Conservation (phyloP, 2,797 vertebrate species). For the Tadarida brasiliensis region DNA sequence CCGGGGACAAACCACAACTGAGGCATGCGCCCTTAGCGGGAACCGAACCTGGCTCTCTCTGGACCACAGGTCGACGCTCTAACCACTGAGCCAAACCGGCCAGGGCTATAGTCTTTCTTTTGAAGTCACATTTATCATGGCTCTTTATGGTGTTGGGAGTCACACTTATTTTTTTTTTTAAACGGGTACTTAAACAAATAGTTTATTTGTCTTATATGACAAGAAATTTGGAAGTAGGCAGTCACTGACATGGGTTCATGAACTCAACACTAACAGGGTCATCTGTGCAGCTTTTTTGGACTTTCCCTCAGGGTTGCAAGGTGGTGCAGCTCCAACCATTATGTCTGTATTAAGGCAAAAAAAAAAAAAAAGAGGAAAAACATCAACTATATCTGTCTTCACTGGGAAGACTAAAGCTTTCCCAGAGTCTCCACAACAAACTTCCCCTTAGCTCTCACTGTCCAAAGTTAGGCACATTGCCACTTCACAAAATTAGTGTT, state of each 20-base stretch:
- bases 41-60: no score
- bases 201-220: background rate
- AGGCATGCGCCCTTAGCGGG: no score
- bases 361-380: background rate
- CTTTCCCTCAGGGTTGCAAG: background rate
- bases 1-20: no score
- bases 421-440: background rate
- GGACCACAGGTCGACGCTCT: no score
- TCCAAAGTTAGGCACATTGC: background rate
- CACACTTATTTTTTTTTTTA: background rate
- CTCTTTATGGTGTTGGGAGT: background rate
- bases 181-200: background rate
- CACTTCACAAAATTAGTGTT: conserved; percentile 32
- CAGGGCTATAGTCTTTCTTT: background rate
- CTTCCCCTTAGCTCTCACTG: background rate
- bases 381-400: background rate
- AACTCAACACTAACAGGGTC: background rate
- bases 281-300: background rate
- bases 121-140: conserved; percentile 27
- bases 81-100: no score
- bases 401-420: conserved; percentile 15
- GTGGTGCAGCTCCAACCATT: background rate
- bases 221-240: conserved; percentile 1
- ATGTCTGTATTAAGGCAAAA: background rate
- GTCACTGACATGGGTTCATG: background rate